These are phyloP conservation scores for Ostrea edulis DNA, from an alignment of 1,140 invertebrate species.

Conservation along the genomic window DNA sequence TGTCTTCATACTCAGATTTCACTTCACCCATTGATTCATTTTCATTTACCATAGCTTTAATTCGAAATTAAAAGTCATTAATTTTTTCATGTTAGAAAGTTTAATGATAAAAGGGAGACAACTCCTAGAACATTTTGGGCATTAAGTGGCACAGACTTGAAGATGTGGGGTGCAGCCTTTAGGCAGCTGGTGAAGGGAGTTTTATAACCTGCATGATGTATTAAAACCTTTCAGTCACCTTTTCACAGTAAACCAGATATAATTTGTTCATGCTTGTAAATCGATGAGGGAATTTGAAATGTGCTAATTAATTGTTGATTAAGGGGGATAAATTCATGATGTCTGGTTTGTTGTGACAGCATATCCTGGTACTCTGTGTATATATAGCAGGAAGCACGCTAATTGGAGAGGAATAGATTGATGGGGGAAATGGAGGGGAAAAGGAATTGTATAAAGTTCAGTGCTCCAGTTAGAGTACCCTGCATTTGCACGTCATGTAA, in stretches of 20 bases:
- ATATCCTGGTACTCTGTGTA: not conserved
- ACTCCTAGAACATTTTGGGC: not conserved
- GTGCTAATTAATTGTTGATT: not conserved
- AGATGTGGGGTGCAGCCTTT: not conserved
- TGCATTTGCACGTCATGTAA: not conserved
- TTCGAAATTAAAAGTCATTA: not conserved
- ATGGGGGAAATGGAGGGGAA: too few species aligned
- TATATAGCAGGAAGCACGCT: not conserved
- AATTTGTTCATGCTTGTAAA: not conserved
- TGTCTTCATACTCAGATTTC: not conserved
- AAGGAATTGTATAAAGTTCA: not conserved
- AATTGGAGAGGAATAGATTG: too few species aligned
- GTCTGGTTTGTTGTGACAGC: not conserved
- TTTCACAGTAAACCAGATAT: not conserved
- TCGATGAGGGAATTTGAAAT: not conserved
- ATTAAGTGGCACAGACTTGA: not conserved
- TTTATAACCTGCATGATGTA: slow-evolving; percentile 12
- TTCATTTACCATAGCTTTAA: not conserved
- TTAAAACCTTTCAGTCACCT: not conserved
- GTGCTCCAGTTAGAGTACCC: not conserved
- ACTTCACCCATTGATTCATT: not conserved
- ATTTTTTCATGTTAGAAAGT: not conserved
- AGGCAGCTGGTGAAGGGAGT: slow-evolving; percentile 9
- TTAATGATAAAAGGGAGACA: not conserved
- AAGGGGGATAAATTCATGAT: not conserved